These are phyloP conservation scores for Mimachlamys varia DNA, from an alignment of 2,888 invertebrate genomes.

Conservation along the genomic window DNA sequence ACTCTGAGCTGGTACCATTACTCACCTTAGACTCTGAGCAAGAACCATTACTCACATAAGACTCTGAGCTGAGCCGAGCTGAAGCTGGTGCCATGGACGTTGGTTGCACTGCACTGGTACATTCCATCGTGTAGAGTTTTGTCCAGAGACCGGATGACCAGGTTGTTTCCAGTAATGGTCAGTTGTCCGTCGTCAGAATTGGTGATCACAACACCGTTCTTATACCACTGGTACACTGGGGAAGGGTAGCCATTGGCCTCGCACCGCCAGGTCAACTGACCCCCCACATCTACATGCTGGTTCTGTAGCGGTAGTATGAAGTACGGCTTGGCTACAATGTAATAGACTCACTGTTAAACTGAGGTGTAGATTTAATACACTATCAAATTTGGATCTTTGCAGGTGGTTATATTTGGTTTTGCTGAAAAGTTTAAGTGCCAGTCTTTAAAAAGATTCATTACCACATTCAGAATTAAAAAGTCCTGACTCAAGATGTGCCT, in stretches of 20 bases:
- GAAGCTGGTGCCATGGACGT: constrained; percentile 88
- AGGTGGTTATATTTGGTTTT: too few relatives aligned
- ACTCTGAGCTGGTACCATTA: background rate
- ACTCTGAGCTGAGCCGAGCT: constrained; percentile 95
- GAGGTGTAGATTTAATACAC: background rate
- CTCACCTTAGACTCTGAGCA: background rate
- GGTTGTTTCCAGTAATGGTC: constrained; percentile 52
- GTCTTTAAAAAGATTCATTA: too few relatives aligned
- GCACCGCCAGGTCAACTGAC: constrained; percentile 68
- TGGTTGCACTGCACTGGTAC: constrained; percentile 96
- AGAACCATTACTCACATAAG: constrained; percentile 85
- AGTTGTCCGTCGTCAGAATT: constrained; percentile 47
- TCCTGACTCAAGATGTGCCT: too few relatives aligned
- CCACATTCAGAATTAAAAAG: too few relatives aligned
- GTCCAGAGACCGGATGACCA: constrained; percentile 63
- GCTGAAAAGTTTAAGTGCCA: too few relatives aligned
- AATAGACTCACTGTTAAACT: background rate
- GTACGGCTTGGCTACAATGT: constrained; percentile 67
- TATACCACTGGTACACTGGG: constrained; percentile 64
- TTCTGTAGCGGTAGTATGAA: constrained; percentile 67
- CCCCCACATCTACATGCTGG: constrained; percentile 67
- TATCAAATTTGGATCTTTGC: too few relatives aligned
- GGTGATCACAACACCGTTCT: constrained; percentile 55
- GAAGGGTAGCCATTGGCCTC: constrained; percentile 64
- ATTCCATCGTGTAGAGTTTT: constrained; percentile 91